Evolutionary conservation across 1,140 invertebrate genomes (phyloP).

Genomic region (Nymphalis io): DNA sequence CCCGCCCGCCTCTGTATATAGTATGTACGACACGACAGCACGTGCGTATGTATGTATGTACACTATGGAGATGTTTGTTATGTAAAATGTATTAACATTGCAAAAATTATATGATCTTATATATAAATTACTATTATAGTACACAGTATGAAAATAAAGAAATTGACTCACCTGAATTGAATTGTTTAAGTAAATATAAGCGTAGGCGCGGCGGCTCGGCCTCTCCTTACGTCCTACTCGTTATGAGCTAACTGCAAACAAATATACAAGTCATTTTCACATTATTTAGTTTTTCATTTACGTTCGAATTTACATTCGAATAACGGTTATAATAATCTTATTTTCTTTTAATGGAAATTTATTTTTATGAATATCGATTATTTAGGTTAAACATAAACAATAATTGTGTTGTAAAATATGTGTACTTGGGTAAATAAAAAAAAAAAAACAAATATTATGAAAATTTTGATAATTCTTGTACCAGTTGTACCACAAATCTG

Average conservation of each 20-base stretch:
- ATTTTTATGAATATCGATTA: slow-evolving; percentile 26
- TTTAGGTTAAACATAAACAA: slow-evolving; percentile 43
- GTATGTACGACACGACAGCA: slow-evolving; percentile 39
- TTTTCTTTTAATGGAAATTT: slow-evolving; percentile 26
- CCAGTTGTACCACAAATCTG: slow-evolving; percentile 51
- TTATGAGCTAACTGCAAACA: slow-evolving; percentile 4
- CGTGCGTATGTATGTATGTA: slow-evolving; percentile 74
- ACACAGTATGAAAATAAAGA: slow-evolving; percentile 53
- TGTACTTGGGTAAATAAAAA: slow-evolving; percentile 49
- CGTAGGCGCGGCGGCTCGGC: slow-evolving; percentile 34
- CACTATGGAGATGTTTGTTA: slow-evolving; percentile 79
- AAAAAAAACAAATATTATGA: slow-evolving; percentile 44
- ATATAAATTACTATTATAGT: slow-evolving; percentile 80
- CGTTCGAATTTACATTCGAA: slow-evolving; percentile 24
- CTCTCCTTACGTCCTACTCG: slow-evolving; percentile 14
- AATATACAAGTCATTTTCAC: slow-evolving; percentile 19
- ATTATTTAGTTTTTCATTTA: slow-evolving; percentile 22
- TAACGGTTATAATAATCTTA: slow-evolving; percentile 13
- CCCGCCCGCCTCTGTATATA: slow-evolving; percentile 55
- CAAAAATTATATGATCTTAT: slow-evolving; percentile 80
- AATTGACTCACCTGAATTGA: slow-evolving; percentile 18
- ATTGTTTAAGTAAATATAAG: slow-evolving; percentile 19
- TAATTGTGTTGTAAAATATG: slow-evolving; percentile 48
- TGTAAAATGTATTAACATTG: slow-evolving; percentile 81
- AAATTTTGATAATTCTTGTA: slow-evolving; percentile 53